These are phyloP conservation scores for Tokudaia muenninki DNA, from an alignment of 2,797 vertebrate species.

Conservation along the genomic window DNA sequence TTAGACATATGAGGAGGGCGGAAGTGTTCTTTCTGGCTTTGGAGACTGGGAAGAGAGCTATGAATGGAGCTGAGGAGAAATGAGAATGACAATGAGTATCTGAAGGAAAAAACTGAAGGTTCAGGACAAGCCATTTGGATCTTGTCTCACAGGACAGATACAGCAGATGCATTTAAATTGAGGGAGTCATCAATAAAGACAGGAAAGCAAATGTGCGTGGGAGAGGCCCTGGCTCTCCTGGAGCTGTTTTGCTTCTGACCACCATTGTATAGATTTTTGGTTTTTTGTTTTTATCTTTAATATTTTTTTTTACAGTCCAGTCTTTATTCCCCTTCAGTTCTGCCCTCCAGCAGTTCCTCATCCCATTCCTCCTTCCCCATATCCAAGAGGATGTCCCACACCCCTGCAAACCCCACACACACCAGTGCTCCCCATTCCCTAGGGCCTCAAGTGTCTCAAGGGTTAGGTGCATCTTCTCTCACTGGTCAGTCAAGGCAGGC, in stretches of 20 bases:
- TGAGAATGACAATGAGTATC: neutral
- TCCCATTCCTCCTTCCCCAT: neutral
- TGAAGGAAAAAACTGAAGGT: neutral
- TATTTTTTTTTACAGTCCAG: neutral
- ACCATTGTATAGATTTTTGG: neutral
- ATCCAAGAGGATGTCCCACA: neutral
- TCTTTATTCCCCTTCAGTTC: neutral
- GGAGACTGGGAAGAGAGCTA: neutral
- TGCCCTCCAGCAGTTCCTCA: neutral
- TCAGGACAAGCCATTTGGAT: neutral
- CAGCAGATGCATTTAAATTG: neutral
- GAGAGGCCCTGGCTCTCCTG: constrained; percentile 73
- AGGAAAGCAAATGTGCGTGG: constrained; percentile 80
- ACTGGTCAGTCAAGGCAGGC: too few species aligned
- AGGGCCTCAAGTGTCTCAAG: neutral
- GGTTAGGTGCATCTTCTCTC: too few species aligned
- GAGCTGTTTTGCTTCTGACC: constrained; percentile 73
- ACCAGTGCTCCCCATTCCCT: neutral
- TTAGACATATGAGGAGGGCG: neutral
- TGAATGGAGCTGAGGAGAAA: too few species aligned
- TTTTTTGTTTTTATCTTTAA: neutral
- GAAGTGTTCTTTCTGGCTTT: neutral
- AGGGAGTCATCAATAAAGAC: neutral
- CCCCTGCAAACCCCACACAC: accelerated
- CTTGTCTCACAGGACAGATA: neutral